Evolutionary conservation across 2,888 invertebrate species (phyloP).

Genomic region (Ceramica pisi): DNA sequence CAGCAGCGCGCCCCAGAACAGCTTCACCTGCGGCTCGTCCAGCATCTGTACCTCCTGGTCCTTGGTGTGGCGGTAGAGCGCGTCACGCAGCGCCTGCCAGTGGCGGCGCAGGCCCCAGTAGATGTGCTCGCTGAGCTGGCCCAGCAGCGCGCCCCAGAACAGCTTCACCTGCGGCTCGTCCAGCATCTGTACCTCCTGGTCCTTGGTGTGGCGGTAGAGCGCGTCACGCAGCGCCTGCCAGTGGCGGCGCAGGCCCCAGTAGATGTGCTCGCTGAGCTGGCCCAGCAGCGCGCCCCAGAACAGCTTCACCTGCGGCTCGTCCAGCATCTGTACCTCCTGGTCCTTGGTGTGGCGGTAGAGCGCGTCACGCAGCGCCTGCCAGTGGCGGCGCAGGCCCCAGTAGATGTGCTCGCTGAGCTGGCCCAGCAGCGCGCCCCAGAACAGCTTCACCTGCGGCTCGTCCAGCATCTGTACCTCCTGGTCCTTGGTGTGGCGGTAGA

Average conservation of each 20-base stretch:
- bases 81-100: constrained; percentile 78
- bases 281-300: constrained; percentile 74
- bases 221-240: constrained; percentile 79
- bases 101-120: constrained; percentile 83
- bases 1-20: constrained; percentile 4
- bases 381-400: constrained; percentile 82
- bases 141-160: too few species aligned
- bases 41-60: constrained; percentile 31
- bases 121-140: constrained; percentile 61
- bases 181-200: constrained; percentile 44
- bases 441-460: too few species aligned
- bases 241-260: constrained; percentile 82
- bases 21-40: too few species aligned
- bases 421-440: background rate
- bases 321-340: constrained; percentile 30
- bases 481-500: constrained; percentile 77
- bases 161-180: too few species aligned
- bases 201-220: constrained; percentile 76
- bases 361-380: constrained; percentile 77
- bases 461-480: constrained; percentile 25
- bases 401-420: constrained; percentile 71
- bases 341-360: constrained; percentile 73
- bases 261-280: constrained; percentile 83
- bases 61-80: constrained; percentile 74
- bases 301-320: constrained; percentile 66